Evolutionary conservation across 2,888 invertebrate species (phyloP).

Genomic region (Sipha maydis): DNA sequence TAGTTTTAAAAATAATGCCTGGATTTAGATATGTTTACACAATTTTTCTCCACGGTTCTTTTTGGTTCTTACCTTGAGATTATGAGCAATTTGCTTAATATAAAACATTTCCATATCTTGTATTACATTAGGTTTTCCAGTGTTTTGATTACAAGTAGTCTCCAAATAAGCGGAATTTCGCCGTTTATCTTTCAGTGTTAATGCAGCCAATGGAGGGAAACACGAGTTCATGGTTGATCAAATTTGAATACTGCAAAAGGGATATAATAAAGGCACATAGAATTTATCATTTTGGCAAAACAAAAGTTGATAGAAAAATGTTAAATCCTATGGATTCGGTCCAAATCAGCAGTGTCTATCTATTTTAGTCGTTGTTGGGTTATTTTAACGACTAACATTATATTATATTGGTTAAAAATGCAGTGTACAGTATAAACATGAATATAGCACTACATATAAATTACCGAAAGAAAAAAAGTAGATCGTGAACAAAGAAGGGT

Average conservation of each 20-base stretch:
- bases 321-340: constrained; percentile 40
- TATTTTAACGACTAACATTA: constrained; percentile 31
- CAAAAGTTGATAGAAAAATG: constrained; percentile 9
- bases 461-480: constrained; percentile 52
- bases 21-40: too few relatives aligned
- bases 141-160: constrained; percentile 61
- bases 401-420: constrained; percentile 14
- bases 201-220: constrained; percentile 69
- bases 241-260: constrained; percentile 46
- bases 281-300: constrained; percentile 43
- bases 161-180: constrained; percentile 49
- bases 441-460: constrained; percentile 2
- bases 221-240: constrained; percentile 69
- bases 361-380: constrained; percentile 44
- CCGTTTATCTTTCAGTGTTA: constrained; percentile 68
- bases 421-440: neutral
- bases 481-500: constrained; percentile 21
- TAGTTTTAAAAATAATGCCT: neutral
- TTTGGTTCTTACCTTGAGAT: constrained; percentile 69
- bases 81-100: constrained; percentile 71
- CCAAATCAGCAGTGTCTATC: constrained; percentile 52
- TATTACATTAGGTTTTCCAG: constrained; percentile 69
- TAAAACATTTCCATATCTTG: constrained; percentile 72
- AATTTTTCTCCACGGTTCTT: neutral
- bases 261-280: constrained; percentile 8